Evolutionary conservation across 2,113 vertebrate species (phyloP).

Genomic region (Athene cunicularia): DNA sequence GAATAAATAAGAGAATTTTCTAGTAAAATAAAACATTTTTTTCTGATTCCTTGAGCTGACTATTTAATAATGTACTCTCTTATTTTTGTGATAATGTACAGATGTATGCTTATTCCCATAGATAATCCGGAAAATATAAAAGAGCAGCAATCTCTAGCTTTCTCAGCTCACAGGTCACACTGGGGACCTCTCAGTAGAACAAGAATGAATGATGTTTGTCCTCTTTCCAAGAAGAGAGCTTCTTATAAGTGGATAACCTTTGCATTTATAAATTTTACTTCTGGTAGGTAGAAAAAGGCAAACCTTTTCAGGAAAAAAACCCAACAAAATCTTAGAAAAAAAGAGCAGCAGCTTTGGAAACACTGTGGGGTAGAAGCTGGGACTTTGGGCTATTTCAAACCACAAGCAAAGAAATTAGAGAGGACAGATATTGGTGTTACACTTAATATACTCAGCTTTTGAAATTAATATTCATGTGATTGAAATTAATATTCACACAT

Average conservation of each 20-base stretch:
- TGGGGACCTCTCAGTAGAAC: not conserved
- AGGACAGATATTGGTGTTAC: not conserved
- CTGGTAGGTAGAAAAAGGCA: not conserved
- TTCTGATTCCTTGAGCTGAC: not conserved
- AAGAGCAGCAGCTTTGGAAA: not conserved
- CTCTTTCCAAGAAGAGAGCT: not conserved
- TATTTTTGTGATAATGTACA: not conserved
- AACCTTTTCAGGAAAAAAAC: not conserved
- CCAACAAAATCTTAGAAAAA: not conserved
- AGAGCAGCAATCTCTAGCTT: not conserved
- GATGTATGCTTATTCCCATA: not conserved
- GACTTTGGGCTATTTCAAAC: not conserved
- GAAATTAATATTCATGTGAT: not conserved
- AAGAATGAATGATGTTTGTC: not conserved
- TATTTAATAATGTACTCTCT: not conserved
- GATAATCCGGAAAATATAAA: not conserved
- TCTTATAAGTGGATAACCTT: not conserved
- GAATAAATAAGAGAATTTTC: not conserved
- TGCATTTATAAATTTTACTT: not conserved
- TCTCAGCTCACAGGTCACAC: not conserved
- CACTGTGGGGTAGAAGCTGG: not conserved
- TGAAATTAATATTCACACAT: not conserved
- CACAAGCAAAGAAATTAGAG: not conserved
- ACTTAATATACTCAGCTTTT: not conserved
- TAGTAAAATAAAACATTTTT: not conserved